A percentile compares a stretch with the other conserved stretches of the same genome.
These are phyloP conservation scores for Syncerus caffer DNA, from an alignment of 2,797 vertebrate species.

Conservation along the genomic window DNA sequence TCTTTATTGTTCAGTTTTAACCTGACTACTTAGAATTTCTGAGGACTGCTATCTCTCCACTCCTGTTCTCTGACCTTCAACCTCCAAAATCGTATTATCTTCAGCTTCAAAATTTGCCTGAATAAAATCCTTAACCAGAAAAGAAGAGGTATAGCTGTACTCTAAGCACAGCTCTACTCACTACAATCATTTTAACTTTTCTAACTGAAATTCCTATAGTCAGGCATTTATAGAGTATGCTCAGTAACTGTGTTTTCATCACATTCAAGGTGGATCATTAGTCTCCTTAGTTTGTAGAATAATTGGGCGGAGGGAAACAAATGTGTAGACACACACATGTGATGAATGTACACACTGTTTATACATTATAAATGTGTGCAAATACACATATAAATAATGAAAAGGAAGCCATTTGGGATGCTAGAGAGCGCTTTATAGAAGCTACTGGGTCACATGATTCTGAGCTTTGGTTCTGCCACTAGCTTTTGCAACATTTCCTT, in stretches of 20 bases:
- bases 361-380: not conserved
- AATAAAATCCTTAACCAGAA: not conserved
- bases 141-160: not conserved
- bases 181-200: not conserved
- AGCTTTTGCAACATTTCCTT: not conserved
- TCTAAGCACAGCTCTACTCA: not conserved
- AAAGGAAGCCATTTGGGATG: not conserved
- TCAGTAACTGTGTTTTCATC: not conserved
- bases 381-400: not conserved
- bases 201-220: conserved; percentile 39
- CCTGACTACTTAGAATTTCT: not conserved
- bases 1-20: not conserved
- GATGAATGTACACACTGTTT: not conserved
- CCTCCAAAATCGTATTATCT: conserved; percentile 41
- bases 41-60: not conserved
- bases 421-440: not conserved
- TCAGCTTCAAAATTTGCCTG: conserved; percentile 3
- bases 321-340: not conserved
- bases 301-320: not conserved
- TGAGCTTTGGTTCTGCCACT: not conserved
- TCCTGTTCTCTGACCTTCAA: conserved; percentile 12
- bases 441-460: not conserved
- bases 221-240: not conserved
- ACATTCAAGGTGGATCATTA: not conserved
- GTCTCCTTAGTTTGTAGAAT: not conserved